A percentile compares a stretch with the other conserved stretches of the same genome.
phyloP scores from a whole-genome alignment of 2,888 invertebrate species.

The Caenorhabditis afra region DNA sequence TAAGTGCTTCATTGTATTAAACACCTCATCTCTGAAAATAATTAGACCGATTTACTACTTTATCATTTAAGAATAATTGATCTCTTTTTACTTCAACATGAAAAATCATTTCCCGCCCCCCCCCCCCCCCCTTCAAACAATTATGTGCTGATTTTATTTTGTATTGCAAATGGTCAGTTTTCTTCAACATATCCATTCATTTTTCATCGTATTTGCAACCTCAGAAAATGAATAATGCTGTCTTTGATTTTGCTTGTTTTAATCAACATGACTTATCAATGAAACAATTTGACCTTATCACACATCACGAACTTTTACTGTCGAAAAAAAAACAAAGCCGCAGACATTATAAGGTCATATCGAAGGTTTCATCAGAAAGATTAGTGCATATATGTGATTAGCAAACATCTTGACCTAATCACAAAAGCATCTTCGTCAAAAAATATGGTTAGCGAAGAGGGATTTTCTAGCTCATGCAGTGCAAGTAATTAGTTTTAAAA shows the following conservation, averaged over 20 bases:
- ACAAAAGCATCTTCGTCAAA: conserved; percentile 32
- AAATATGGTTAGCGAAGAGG: conserved; percentile 41
- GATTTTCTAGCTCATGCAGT: conserved; percentile 60
- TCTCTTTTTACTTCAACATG: conserved; percentile 19
- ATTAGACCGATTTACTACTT: too few species aligned
- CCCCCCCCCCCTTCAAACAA: not conserved
- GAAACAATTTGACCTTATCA: too few species aligned
- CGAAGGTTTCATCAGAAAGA: too few species aligned
- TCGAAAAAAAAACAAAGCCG: too few species aligned
- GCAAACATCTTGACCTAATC: conserved; percentile 59
- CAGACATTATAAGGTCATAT: conserved; percentile 45
- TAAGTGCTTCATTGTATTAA: conserved; percentile 25
- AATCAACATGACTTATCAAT: not conserved
- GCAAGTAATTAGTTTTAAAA: conserved; percentile 58
- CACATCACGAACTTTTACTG: too few species aligned
- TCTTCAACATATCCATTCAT: conserved; percentile 32
- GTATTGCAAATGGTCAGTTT: conserved; percentile 23
- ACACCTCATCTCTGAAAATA: too few species aligned
- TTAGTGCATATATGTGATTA: conserved; percentile 37
- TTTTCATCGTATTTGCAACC: not conserved
- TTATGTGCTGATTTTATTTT: conserved; percentile 50
- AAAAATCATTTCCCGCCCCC: not conserved
- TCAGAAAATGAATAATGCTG: not conserved
- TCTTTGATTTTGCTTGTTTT: not conserved
- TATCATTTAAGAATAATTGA: conserved; percentile 21